Evolutionary conservation across 2,797 vertebrate genomes (phyloP).

Genomic region (Poecilia gillii): DNA sequence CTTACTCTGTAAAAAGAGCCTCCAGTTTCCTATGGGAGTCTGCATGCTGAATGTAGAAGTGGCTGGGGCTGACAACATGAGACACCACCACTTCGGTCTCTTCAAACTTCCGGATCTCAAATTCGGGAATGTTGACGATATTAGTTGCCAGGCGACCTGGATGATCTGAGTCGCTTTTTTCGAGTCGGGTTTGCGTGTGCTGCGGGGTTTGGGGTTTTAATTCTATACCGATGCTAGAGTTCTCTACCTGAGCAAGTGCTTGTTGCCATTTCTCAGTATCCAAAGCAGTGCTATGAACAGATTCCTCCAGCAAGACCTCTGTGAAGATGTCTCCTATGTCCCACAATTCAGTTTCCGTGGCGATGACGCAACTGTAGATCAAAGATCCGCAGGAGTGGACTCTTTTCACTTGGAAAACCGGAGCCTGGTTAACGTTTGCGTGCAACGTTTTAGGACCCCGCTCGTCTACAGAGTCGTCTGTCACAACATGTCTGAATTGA

Average conservation of each 20-base stretch:
- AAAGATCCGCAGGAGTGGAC: conserved; percentile 44
- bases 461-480: conserved; percentile 1
- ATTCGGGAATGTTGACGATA: conserved; percentile 63
- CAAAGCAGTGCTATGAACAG: neutral
- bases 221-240: neutral
- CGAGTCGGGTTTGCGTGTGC: conserved; percentile 3
- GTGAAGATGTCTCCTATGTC: conserved; percentile 72
- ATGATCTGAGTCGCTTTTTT: neutral
- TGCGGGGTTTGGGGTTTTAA: conserved; percentile 13
- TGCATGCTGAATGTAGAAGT: conserved; percentile 77
- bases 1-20: conserved; percentile 63
- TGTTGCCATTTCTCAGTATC: conserved; percentile 17
- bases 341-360: conserved; percentile 81
- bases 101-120: conserved; percentile 73
- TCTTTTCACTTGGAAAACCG: conserved; percentile 70
- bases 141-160: neutral
- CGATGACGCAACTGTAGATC: conserved; percentile 72
- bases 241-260: neutral
- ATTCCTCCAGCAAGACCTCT: conserved; percentile 18
- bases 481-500: conserved; percentile 19
- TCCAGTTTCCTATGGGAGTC: conserved; percentile 59
- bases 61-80: conserved; percentile 71
- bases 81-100: conserved; percentile 78
- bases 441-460: conserved; percentile 12
- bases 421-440: conserved; percentile 27